Conservation (phyloP, 2,797 vertebrate genomes). For the Gymnocypris eckloni region DNA sequence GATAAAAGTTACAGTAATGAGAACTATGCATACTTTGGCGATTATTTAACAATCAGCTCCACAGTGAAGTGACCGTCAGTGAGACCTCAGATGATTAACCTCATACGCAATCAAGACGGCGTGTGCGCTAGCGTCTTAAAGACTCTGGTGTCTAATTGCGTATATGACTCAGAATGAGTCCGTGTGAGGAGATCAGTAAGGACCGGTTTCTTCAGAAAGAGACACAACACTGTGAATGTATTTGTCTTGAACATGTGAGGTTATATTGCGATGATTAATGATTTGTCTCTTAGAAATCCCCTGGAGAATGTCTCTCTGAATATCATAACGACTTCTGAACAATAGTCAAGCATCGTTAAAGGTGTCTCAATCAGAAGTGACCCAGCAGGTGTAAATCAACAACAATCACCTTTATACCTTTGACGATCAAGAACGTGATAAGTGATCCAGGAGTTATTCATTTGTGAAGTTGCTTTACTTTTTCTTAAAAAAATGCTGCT, state of each 20-base stretch:
- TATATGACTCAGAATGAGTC: slow-evolving; percentile 7
- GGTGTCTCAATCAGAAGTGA: not conserved
- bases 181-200: not conserved
- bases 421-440: not conserved
- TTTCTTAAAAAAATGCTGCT: not conserved
- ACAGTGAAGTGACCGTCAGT: too few species aligned
- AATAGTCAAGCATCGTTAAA: not conserved
- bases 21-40: not conserved
- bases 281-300: not conserved
- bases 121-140: too few species aligned
- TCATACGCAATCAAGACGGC: too few species aligned
- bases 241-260: not conserved
- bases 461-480: slow-evolving; percentile 1
- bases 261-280: not conserved
- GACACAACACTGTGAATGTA: not conserved
- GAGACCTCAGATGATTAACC: too few species aligned
- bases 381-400: not conserved
- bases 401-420: not conserved
- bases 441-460: not conserved
- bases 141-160: too few species aligned
- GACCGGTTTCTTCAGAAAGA: not conserved
- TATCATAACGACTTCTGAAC: not conserved
- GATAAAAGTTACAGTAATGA: not conserved
- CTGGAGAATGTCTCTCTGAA: not conserved
- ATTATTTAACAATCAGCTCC: too few species aligned